Percentiles rank a stretch among this genome's conserved stretches.
These are phyloP conservation scores for Hydrolagus affinis DNA, from an alignment of 2,113 vertebrate species.

Conservation along the genomic window DNA sequence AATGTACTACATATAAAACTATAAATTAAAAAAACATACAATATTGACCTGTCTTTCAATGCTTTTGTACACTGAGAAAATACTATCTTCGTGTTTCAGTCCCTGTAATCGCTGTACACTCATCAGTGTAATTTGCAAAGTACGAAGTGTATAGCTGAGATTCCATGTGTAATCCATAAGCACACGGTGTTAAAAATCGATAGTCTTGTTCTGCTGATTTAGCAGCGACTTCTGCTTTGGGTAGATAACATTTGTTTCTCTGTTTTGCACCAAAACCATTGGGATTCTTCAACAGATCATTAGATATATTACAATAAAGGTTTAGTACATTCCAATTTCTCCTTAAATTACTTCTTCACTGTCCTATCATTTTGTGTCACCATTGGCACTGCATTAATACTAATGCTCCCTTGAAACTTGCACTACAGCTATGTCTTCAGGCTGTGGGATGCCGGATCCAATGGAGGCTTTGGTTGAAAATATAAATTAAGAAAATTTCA, in stretches of 20 bases:
- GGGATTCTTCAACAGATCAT: conserved; percentile 75
- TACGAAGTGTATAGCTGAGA: conserved; percentile 58
- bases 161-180: conserved; percentile 61
- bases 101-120: conserved; percentile 47
- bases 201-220: conserved; percentile 83
- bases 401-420: conserved; percentile 59
- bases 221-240: conserved; percentile 69
- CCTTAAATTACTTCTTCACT: conserved; percentile 71
- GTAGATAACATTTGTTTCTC: conserved; percentile 81
- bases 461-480: conserved; percentile 62
- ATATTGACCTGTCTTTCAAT: background rate
- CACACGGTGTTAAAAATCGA: conserved; percentile 72
- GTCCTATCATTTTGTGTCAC: conserved; percentile 59
- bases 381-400: conserved; percentile 51
- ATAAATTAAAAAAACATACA: background rate
- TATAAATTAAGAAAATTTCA: conserved; percentile 79
- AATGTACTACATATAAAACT: background rate
- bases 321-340: conserved; percentile 60
- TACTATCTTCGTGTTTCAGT: background rate
- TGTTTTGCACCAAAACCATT: conserved; percentile 69
- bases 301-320: conserved; percentile 77
- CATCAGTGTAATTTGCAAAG: conserved; percentile 55
- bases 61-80: background rate
- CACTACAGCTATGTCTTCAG: conserved; percentile 56
- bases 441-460: conserved; percentile 61